These are phyloP conservation scores for Orchestia grillus DNA, from an alignment of 1,140 invertebrate species.

Conservation along the genomic window DNA sequence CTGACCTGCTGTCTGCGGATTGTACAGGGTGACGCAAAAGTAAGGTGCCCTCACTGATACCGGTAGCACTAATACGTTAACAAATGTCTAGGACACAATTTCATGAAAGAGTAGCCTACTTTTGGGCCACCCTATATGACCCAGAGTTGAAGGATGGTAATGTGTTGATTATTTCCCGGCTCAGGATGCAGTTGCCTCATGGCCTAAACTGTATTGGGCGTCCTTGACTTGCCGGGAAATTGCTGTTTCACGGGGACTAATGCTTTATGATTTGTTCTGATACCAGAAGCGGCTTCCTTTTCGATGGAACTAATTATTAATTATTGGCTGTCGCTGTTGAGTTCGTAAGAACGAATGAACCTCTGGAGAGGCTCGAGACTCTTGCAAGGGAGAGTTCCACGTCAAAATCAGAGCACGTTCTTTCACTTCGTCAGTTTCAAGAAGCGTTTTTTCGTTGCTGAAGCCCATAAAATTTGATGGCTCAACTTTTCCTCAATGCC, in stretches of 20 bases:
- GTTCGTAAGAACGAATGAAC: not conserved
- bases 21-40: too few relatives aligned
- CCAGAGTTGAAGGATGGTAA: too few relatives aligned
- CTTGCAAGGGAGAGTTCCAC: not conserved
- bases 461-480: not conserved
- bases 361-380: not conserved
- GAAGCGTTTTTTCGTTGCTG: not conserved
- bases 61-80: too few relatives aligned
- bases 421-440: not conserved
- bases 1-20: too few relatives aligned
- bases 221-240: not conserved
- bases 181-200: not conserved
- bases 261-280: not conserved
- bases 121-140: too few relatives aligned
- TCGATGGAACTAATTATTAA: not conserved
- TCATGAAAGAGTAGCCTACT: too few relatives aligned
- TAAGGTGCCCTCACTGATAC: too few relatives aligned
- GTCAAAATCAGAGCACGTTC: not conserved
- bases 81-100: too few relatives aligned
- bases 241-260: not conserved
- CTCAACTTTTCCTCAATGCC: not conserved
- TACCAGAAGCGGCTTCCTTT: not conserved
- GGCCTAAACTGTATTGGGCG: not conserved
- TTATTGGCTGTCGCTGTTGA: not conserved
- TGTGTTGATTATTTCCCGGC: too few relatives aligned